Conservation (phyloP, 2,888 invertebrate genomes). For the Eledone cirrhosa region DNA sequence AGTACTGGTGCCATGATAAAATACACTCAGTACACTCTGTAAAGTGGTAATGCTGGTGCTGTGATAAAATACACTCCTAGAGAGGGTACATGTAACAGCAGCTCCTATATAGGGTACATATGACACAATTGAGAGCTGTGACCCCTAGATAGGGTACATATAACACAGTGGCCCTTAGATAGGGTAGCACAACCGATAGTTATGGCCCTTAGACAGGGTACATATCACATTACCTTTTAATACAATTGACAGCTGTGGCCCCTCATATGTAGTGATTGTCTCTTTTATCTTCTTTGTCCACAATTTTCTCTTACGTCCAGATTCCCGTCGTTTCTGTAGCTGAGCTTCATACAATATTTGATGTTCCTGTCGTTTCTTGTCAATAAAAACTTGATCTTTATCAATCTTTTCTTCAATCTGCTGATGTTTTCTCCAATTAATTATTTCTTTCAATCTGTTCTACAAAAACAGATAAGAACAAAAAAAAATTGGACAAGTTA, state of each 20-base stretch:
- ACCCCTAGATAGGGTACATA: too few relatives aligned
- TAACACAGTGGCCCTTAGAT: too few relatives aligned
- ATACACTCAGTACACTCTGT: too few relatives aligned
- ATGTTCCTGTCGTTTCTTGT: conserved; percentile 71
- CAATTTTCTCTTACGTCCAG: conserved; percentile 35
- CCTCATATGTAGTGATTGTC: conserved; percentile 31
- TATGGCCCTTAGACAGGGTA: neutral
- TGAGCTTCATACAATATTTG: conserved; percentile 50
- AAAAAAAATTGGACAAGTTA: neutral
- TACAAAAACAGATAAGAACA: conserved; percentile 38
- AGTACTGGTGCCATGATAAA: too few relatives aligned
- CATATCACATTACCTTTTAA: conserved; percentile 50
- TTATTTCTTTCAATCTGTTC: conserved; percentile 71
- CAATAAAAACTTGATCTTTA: conserved; percentile 74
- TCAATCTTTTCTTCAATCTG: conserved; percentile 74
- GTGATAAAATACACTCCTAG: too few relatives aligned
- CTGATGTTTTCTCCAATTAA: conserved; percentile 74
- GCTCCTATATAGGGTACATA: too few relatives aligned
- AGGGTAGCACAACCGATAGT: too few relatives aligned
- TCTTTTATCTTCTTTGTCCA: conserved; percentile 44
- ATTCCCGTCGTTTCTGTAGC: conserved; percentile 44
- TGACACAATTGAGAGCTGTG: too few relatives aligned
- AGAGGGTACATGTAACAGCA: too few relatives aligned
- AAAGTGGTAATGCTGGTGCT: too few relatives aligned
- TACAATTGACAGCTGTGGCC: conserved; percentile 50